Conservation (phyloP, 2,113 vertebrate species). For the Willisornis vidua region DNA sequence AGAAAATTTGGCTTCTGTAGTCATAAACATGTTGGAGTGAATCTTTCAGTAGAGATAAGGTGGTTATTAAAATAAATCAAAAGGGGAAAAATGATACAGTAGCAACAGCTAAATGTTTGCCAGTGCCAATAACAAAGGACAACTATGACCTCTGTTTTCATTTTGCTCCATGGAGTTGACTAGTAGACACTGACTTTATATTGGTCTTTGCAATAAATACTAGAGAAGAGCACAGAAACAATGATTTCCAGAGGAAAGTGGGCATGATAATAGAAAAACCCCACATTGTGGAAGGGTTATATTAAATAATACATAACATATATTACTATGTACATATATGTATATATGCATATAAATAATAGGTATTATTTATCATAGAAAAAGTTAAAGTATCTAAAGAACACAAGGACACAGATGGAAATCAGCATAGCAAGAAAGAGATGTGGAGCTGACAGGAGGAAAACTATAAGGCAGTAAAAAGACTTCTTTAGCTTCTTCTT, state of each 20-base stretch:
- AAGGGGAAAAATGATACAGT: neutral
- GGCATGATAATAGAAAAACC: neutral
- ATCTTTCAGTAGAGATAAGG: conserved; percentile 10
- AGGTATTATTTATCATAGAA: neutral
- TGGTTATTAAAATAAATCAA: conserved; percentile 26
- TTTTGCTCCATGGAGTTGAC: neutral
- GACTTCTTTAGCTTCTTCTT: neutral
- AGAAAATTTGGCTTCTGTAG: conserved; percentile 28
- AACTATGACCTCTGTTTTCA: neutral
- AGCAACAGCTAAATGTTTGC: neutral
- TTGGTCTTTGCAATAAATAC: neutral
- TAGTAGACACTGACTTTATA: neutral
- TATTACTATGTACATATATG: no score
- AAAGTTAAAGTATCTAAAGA: neutral
- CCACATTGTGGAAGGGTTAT: neutral
- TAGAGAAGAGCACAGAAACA: neutral
- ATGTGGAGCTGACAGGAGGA: neutral
- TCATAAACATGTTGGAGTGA: neutral
- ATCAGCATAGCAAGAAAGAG: neutral
- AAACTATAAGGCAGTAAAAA: neutral
- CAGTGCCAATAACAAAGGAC: neutral
- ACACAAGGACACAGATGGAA: neutral
- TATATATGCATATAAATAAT: neutral
- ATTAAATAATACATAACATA: neutral
- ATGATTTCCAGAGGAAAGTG: neutral